Evolutionary conservation across 2,113 vertebrate species (phyloP), one percentile per base, ranked within the genome.

Genomic region (Oryzias javanicus): DNA sequence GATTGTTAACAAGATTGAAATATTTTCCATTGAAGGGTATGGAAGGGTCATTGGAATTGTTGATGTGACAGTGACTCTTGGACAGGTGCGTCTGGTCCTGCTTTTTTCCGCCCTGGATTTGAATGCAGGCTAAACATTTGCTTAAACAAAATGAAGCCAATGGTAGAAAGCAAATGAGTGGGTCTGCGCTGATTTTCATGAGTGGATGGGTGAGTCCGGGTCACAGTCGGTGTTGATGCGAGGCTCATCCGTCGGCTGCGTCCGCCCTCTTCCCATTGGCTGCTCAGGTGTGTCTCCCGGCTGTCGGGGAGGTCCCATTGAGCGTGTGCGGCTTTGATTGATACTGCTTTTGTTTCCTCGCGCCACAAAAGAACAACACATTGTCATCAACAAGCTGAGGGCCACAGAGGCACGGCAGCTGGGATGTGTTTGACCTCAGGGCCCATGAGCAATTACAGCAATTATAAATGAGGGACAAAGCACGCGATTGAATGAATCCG

Each of bases 101-200:
- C 44, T 47, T 16, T 60, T 50, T 79, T 73, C 69, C 42, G 50
- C 55, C 16, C 41, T 41, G 16, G 27, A 85, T 85, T 82, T 83
- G 84, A 77, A 65, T 88, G 57, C 44, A 72, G 69, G 49, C 64
- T 22, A 27, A 3, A 29, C 65, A 82, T 87, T 87, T 85, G 82
- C 69, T 78, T 85, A 74, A 87, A 72, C 73, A 61, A 84, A 87
- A 81, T 78, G 35, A 80, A 67, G 41, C 4, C 55, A 59, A 67
- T 72, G n/a, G 8, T 54, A 16, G 51, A 14, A 78, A 56, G 42
- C 79, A 83, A 80, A 84, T 4, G 35, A n/a, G 22, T 47, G n/a
- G 14, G 42, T 29, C 19, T n/a, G 24, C 17, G 50, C 22, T 18
- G 6, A 54, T 49, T 52, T 55, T 18, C 6, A 40, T 46, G 4